These are phyloP conservation scores for Parnassius mnemosyne DNA, from an alignment of 2,888 invertebrate genomes.

Conservation along the genomic window DNA sequence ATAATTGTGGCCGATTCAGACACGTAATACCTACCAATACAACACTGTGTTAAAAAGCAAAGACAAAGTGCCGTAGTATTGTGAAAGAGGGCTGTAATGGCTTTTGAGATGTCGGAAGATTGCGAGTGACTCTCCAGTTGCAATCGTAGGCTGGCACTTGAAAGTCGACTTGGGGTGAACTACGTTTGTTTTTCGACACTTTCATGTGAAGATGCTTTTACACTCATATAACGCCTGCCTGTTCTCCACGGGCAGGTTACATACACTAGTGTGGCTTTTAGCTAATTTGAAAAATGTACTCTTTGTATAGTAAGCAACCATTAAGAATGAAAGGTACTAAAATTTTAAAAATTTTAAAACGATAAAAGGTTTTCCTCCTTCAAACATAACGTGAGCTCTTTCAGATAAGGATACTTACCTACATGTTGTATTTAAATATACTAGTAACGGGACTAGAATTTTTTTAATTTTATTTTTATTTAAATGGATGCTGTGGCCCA, in stretches of 20 bases:
- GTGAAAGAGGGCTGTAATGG: slow-evolving; percentile 41
- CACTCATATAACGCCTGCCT: slow-evolving; percentile 5
- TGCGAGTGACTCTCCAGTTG: slow-evolving; percentile 33
- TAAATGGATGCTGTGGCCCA: too few species aligned
- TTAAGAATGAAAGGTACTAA: too few species aligned
- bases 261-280: slow-evolving; percentile 20
- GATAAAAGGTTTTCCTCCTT: background rate
- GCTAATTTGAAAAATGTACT: slow-evolving; percentile 11
- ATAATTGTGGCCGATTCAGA: slow-evolving; percentile 3
- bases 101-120: slow-evolving; percentile 35
- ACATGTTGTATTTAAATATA: too few species aligned
- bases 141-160: slow-evolving; percentile 33
- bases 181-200: slow-evolving; percentile 28
- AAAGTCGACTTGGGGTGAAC: slow-evolving; percentile 23
- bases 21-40: background rate
- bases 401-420: too few species aligned
- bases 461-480: too few species aligned
- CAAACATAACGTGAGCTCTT: too few species aligned
- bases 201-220: slow-evolving; percentile 13
- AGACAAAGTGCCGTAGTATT: slow-evolving; percentile 36
- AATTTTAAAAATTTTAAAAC: background rate
- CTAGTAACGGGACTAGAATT: too few species aligned
- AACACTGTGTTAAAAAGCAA: background rate
- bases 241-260: background rate
- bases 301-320: background rate